A percentile compares a stretch with the other conserved stretches of the same genome.
Evolutionary conservation across 2,113 vertebrate species (phyloP).

Genomic region (Tiliqua scincoides): DNA sequence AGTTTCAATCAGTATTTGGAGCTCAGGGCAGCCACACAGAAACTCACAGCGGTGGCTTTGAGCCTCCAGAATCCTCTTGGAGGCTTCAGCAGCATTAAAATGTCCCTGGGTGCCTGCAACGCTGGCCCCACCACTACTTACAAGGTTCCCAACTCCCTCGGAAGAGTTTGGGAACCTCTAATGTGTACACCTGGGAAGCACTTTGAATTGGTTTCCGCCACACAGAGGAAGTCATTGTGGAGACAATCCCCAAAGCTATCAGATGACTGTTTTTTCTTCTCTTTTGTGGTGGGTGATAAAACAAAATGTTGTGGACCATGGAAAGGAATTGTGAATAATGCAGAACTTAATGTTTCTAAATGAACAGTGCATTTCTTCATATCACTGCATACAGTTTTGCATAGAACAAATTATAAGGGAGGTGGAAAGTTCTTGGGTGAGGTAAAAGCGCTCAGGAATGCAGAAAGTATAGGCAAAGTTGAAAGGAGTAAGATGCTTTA

Average conservation of each 20-base stretch:
- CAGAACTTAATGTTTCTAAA: neutral
- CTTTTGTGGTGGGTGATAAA: too few relatives aligned
- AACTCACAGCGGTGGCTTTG: too few relatives aligned
- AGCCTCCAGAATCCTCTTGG: too few relatives aligned
- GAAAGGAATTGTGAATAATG: neutral
- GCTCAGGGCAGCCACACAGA: too few relatives aligned
- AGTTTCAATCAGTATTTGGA: too few relatives aligned
- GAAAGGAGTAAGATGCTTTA: neutral
- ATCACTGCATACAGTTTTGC: neutral
- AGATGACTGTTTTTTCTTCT: neutral
- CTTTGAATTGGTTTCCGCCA: neutral
- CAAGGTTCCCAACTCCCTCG: too few relatives aligned
- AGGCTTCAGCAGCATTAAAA: too few relatives aligned
- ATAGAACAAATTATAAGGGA: neutral
- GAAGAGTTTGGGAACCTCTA: too few relatives aligned
- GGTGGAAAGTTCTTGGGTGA: neutral
- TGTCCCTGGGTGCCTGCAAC: too few relatives aligned
- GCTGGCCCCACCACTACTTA: too few relatives aligned
- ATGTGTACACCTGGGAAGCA: neutral
- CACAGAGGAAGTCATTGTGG: neutral
- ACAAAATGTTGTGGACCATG: neutral
- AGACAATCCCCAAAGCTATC: neutral
- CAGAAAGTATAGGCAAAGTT: neutral
- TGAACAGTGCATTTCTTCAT: neutral
- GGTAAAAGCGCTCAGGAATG: neutral